Evolutionary conservation across 2,113 vertebrate genomes (phyloP).

Genomic region (Spizaetus ornatus): DNA sequence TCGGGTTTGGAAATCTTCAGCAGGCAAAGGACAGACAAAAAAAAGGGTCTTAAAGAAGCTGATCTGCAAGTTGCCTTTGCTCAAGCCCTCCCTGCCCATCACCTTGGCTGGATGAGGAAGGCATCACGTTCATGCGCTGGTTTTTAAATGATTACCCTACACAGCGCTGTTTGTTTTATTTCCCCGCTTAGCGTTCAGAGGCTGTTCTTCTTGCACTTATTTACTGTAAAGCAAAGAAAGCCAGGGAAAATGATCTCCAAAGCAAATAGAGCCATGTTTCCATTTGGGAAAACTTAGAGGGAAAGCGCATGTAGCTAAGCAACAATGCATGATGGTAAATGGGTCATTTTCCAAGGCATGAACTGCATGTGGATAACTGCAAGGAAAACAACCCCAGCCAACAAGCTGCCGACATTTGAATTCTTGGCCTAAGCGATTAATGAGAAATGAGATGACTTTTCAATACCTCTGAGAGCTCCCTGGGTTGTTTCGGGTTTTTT

Average conservation of each 20-base stretch:
- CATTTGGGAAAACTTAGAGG: slow-evolving; percentile 66
- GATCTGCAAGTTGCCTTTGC: neutral
- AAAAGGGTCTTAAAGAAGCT: neutral
- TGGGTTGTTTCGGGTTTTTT: neutral
- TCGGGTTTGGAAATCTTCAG: neutral
- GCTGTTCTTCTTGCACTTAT: slow-evolving; percentile 28
- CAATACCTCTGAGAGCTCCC: neutral
- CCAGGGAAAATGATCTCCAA: slow-evolving; percentile 59
- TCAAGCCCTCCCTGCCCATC: neutral
- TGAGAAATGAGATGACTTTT: slow-evolving; percentile 38
- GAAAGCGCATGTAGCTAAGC: slow-evolving; percentile 49
- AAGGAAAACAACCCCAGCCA: slow-evolving; percentile 47
- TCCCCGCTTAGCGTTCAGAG: neutral
- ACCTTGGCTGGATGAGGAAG: neutral
- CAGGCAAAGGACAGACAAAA: neutral
- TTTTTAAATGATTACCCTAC: neutral
- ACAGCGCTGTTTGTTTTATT: neutral
- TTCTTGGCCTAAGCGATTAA: slow-evolving; percentile 20
- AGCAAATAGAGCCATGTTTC: slow-evolving; percentile 68
- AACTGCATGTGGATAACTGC: slow-evolving; percentile 57
- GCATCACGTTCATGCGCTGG: neutral
- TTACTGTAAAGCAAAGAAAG: slow-evolving; percentile 56
- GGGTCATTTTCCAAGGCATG: slow-evolving; percentile 61
- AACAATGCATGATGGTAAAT: slow-evolving; percentile 63
- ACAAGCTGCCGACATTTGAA: neutral